These are phyloP conservation scores for Zhuqinia jingwanae DNA, from an alignment of 2,888 invertebrate genomes.

Conservation along the genomic window DNA sequence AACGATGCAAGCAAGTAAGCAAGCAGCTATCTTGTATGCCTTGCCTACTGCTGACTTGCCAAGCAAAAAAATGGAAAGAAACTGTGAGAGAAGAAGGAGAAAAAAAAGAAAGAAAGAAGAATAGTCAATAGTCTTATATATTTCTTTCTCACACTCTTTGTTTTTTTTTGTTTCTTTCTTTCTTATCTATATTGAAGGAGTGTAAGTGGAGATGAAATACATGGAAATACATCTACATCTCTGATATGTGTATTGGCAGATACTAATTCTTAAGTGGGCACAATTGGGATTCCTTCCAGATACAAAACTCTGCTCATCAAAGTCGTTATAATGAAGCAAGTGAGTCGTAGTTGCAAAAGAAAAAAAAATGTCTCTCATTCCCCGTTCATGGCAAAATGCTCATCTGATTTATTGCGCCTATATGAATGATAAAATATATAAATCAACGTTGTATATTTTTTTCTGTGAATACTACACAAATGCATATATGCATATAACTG, in stretches of 20 bases:
- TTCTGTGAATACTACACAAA: no score
- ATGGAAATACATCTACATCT: no score
- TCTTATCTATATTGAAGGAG: background rate
- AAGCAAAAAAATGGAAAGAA: constrained; percentile 8
- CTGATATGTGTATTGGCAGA: background rate
- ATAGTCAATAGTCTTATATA: constrained; percentile 6
- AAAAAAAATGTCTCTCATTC: background rate
- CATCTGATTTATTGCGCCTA: constrained; percentile 27
- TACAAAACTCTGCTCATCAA: constrained; percentile 30
- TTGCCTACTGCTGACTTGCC: background rate
- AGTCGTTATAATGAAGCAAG: constrained; percentile 10
- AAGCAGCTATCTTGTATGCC: no score
- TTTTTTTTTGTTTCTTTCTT: background rate
- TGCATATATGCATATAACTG: background rate
- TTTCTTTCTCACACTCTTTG: constrained; percentile 1
- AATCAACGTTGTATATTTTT: no score
- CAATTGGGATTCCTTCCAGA: constrained; percentile 68
- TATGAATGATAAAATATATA: background rate
- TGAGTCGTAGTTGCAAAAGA: background rate
- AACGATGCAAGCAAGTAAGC: background rate
- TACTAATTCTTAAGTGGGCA: constrained; percentile 75
- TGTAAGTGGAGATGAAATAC: no score
- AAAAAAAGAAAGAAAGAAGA: constrained; percentile 9
- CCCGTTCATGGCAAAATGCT: background rate
- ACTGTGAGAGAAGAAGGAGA: constrained; percentile 14